phyloP scores from a whole-genome alignment of 2,113 vertebrate genomes.

The Felis chaus region DNA sequence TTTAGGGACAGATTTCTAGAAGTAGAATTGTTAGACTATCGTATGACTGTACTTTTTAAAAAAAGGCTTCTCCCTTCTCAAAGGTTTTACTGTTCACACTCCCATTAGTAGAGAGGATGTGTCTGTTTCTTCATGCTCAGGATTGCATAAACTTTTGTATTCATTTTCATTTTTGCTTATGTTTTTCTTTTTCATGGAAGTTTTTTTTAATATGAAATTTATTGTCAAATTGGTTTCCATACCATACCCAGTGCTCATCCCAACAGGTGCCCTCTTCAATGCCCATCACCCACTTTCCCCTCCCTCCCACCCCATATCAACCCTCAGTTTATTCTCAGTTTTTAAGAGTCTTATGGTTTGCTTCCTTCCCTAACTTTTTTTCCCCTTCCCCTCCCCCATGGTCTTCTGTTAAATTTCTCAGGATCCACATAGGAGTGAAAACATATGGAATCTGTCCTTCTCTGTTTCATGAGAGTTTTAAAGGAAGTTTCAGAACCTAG shows the following conservation, averaged over 20 bases:
- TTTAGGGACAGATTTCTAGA: slow-evolving; percentile 14
- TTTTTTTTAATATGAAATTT: background rate
- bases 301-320: no score
- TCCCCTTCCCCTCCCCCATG: no score
- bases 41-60: background rate
- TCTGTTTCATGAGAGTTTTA: background rate
- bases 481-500: background rate
- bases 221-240: no score
- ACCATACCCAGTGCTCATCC: no score
- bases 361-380: no score
- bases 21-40: background rate
- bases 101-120: background rate
- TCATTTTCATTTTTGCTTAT: slow-evolving; percentile 15
- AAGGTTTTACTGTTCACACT: background rate
- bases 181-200: background rate
- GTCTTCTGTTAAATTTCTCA: no score
- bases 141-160: background rate
- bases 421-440: no score
- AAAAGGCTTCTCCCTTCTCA: background rate
- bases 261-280: no score
- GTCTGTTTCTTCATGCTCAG: background rate
- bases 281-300: no score
- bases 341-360: no score
- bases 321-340: no score
- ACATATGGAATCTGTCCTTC: background rate